Evolutionary conservation across 2,797 vertebrate species (phyloP).

Genomic region (Hozukius guyotensis): DNA sequence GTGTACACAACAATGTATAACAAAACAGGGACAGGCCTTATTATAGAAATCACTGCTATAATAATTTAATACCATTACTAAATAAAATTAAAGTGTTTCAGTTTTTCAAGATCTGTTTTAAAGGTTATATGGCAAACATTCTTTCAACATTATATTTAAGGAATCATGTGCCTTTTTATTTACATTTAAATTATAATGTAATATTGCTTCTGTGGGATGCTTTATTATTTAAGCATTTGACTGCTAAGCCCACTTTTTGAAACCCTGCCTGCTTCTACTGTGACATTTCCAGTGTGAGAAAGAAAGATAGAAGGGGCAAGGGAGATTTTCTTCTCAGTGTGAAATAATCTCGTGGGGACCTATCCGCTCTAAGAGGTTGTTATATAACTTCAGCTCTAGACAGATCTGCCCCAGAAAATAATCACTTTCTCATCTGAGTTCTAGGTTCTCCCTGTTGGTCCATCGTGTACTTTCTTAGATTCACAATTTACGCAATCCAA

Average conservation of each 20-base stretch:
- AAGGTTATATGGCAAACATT: not conserved
- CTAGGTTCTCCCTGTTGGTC: not conserved
- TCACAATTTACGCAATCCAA: not conserved
- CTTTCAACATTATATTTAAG: not conserved
- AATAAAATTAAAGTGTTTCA: not conserved
- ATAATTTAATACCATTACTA: too few relatives aligned
- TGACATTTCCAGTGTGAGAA: constrained; percentile 20
- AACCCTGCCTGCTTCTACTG: not conserved
- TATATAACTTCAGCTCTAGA: constrained; percentile 27
- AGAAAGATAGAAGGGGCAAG: not conserved
- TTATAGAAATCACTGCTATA: not conserved
- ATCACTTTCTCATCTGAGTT: constrained; percentile 19
- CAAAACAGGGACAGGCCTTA: not conserved
- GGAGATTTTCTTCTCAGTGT: constrained; percentile 40
- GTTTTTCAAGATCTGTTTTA: not conserved
- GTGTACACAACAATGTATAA: not conserved
- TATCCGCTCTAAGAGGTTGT: constrained; percentile 13
- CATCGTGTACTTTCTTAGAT: constrained; percentile 9
- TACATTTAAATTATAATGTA: not conserved
- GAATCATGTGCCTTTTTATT: not conserved
- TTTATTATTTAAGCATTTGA: not conserved
- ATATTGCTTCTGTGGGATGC: not conserved
- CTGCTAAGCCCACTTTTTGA: constrained; percentile 1
- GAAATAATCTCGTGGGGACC: constrained; percentile 24
- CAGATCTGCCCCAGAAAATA: constrained; percentile 1